phyloP scores from a whole-genome alignment of 2,113 vertebrate genomes.

The human (Homo sapiens) region DNA sequence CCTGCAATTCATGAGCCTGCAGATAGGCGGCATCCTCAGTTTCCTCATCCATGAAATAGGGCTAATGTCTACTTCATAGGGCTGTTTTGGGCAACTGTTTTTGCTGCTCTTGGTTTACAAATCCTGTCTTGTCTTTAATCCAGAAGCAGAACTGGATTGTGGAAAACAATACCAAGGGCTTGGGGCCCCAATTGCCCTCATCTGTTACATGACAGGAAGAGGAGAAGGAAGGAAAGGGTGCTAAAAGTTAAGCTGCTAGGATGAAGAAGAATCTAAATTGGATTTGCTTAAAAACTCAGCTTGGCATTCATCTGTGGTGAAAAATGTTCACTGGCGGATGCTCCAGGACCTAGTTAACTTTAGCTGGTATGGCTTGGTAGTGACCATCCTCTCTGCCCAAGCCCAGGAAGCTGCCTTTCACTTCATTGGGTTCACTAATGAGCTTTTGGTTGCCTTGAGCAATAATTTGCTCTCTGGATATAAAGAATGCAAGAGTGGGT shows the following conservation, averaged over 20 bases:
- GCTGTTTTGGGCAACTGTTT: not conserved
- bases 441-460: conserved; percentile 23
- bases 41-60: not conserved
- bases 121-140: not conserved
- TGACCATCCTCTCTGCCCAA: not conserved
- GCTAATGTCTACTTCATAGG: not conserved
- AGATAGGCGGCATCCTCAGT: not conserved
- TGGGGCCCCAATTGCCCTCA: not conserved
- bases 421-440: conserved; percentile 39
- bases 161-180: not conserved
- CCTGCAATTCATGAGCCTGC: not conserved
- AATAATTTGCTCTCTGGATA: conserved; percentile 49
- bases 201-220: not conserved
- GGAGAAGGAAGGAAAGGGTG: not conserved
- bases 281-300: not conserved
- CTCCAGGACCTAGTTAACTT: not conserved
- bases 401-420: conserved; percentile 21
- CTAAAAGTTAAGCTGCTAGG: not conserved
- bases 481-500: not conserved
- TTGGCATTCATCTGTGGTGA: not conserved
- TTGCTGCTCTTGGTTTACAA: not conserved
- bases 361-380: not conserved
- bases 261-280: not conserved
- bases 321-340: not conserved
- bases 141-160: conserved; percentile 1